phyloP scores from a whole-genome alignment of 2,113 vertebrate genomes.

The Nothoprocta pentlandii region DNA sequence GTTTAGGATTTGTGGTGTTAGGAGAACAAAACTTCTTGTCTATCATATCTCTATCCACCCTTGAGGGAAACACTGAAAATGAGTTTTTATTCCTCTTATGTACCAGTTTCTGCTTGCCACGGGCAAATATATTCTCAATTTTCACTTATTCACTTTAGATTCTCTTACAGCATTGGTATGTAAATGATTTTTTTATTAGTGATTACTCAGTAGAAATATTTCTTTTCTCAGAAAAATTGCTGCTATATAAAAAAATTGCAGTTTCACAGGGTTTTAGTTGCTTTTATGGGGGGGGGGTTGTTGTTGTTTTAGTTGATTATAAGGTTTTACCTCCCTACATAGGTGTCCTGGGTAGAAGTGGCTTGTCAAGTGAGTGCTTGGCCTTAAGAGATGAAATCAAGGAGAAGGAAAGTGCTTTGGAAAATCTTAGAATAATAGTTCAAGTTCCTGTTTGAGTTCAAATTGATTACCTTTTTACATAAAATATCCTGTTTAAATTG shows the following conservation, averaged over 20 bases:
- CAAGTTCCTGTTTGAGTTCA: background rate
- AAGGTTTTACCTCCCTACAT: accelerated
- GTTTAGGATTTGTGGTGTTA: background rate
- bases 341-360: background rate
- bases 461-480: background rate
- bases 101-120: background rate
- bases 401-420: background rate
- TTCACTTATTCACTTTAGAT: background rate
- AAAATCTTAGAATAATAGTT: background rate
- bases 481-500: background rate
- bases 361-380: background rate
- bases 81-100: background rate
- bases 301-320: background rate
- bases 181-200: background rate
- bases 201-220: background rate
- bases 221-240: background rate
- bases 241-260: background rate
- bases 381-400: background rate
- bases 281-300: too few species aligned
- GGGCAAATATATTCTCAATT: background rate
- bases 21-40: background rate
- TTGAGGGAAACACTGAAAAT: background rate
- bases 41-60: accelerated
- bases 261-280: background rate
- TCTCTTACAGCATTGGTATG: accelerated